Evolutionary conservation across 2,888 invertebrate species (phyloP), one percentile per base, ranked within the genome.

Genomic region (Scaptomyza parva): DNA sequence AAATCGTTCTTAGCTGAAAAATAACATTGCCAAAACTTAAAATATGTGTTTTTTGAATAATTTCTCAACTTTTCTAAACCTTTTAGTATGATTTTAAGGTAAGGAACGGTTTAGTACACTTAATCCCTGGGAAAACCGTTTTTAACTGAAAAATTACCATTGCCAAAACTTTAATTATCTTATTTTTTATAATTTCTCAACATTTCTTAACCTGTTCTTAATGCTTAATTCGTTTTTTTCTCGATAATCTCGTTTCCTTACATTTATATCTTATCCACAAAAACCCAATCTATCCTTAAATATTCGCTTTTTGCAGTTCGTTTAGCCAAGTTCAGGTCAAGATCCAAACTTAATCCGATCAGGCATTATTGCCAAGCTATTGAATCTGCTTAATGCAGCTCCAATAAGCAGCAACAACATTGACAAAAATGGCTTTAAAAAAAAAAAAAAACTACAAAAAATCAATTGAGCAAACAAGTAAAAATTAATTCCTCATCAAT

Each of bases 321-420:
- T 14, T 35, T 48, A 9, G 50, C 57, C 43, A 41, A 53, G 44
- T 41, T 55, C 47, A 30, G 48, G 43, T 54, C 65, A 35, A 70
- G 39, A 51, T 41, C 43, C 47, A 52, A 9, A 30, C 79, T 65
- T 88, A 88, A 87, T 76, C 76, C 86, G 77, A 78, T 87, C 84
- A 84, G 66, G 70, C 65, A 82, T 88, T 84, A 85, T 88, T 87
- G 84, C 88, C 87, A 69, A 84, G 76, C 88, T 86, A 87, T 82
- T 87, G 87, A 87, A 87, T 88, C 88, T 84, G 74, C 76, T 79
- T 86, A 74, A 78, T 70, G 66, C 69, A 65, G 69, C 65, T 65
- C 45, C 64, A 69, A 53, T 70, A 62, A 70, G 58, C 66, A 58
- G 53, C 35, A 51, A 20, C 41, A 64, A 64, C 39, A 44, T 28